Conservation (phyloP, 2,113 vertebrate genomes). For the Lota lota region DNA sequence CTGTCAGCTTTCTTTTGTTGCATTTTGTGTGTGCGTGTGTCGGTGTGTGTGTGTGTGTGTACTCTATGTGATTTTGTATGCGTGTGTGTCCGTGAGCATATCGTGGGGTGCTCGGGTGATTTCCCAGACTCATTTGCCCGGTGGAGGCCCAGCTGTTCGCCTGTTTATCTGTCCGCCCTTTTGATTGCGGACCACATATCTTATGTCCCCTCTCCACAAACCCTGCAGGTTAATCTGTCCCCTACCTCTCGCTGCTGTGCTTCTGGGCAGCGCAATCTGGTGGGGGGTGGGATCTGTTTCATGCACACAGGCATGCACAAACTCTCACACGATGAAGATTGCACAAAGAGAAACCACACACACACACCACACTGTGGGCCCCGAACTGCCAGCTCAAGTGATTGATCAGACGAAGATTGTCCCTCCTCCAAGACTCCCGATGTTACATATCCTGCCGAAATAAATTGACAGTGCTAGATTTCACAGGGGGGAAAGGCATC, state of each 20-base stretch:
- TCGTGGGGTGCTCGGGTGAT: constrained; percentile 46
- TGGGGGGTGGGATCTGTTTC: neutral
- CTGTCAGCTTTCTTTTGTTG: constrained; percentile 41
- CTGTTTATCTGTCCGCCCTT: constrained; percentile 59
- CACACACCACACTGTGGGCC: constrained; percentile 32
- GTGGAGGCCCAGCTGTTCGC: constrained; percentile 49
- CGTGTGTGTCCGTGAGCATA: constrained; percentile 3
- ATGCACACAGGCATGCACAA: neutral
- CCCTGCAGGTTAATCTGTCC: constrained; percentile 60
- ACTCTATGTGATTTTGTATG: neutral
- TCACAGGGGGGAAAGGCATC: constrained; percentile 29
- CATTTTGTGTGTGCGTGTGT: neutral
- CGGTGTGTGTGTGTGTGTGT: neutral
- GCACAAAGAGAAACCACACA: constrained; percentile 12
- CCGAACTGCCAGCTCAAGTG: constrained; percentile 61
- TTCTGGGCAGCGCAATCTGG: constrained; percentile 28
- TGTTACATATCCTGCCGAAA: constrained; percentile 54
- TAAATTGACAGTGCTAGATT: neutral
- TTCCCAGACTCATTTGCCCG: constrained; percentile 50
- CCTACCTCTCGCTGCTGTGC: constrained; percentile 6
- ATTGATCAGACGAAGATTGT: constrained; percentile 70
- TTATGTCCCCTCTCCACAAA: constrained; percentile 45
- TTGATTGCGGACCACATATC: constrained; percentile 58
- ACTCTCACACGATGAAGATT: constrained; percentile 5
- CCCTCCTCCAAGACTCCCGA: constrained; percentile 52